Evolutionary conservation across 1,140 invertebrate genomes (phyloP).

Genomic region (Euura saliciscinereae): DNA sequence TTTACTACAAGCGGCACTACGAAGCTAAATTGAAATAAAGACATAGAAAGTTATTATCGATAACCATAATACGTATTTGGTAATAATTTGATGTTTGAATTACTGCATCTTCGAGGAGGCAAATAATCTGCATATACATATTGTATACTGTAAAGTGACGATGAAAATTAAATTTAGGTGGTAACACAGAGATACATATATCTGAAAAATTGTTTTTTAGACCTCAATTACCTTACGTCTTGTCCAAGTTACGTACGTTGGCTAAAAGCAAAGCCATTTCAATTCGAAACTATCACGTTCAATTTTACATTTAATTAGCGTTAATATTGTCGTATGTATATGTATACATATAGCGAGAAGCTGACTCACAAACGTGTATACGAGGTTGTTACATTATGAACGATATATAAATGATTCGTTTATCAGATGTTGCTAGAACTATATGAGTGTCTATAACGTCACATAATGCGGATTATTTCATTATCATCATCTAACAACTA

Average conservation of each 20-base stretch:
- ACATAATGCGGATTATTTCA: not conserved
- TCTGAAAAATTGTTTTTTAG: constrained; percentile 34
- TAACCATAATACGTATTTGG: too few species aligned
- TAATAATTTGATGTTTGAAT: too few species aligned
- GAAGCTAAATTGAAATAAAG: constrained; percentile 40
- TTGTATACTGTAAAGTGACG: not conserved
- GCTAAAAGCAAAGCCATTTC: constrained; percentile 59
- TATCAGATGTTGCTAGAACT: too few species aligned
- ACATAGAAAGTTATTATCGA: not conserved
- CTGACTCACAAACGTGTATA: not conserved
- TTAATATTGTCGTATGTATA: not conserved
- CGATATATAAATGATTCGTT: too few species aligned
- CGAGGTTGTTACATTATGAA: too few species aligned
- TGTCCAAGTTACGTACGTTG: constrained; percentile 54
- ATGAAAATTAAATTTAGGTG: not conserved
- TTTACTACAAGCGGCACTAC: constrained; percentile 47
- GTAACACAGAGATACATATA: constrained; percentile 29
- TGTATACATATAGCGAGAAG: not conserved
- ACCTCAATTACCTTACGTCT: constrained; percentile 56
- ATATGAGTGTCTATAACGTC: not conserved
- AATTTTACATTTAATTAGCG: constrained; percentile 8
- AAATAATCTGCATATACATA: constrained; percentile 2
- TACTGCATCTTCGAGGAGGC: constrained; percentile 8
- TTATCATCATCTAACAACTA: not conserved
- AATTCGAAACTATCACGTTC: constrained; percentile 55